Conservation (phyloP, 2,113 vertebrate species). For the Sebastes fasciatus region DNA sequence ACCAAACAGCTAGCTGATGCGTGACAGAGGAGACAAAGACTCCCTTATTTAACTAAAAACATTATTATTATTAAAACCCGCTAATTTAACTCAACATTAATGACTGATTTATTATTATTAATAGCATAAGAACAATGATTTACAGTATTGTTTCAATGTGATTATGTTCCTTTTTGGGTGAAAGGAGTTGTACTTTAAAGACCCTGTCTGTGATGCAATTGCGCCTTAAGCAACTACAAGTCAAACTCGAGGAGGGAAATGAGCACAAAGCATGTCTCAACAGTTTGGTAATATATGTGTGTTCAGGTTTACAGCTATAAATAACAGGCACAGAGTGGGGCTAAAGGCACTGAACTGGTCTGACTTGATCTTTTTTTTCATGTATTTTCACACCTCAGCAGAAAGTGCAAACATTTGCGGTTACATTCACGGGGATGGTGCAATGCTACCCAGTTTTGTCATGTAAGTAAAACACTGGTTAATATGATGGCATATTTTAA, state of each 20-base stretch:
- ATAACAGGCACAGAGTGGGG: not conserved
- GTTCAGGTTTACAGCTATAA: conserved; percentile 26
- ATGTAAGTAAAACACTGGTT: not conserved
- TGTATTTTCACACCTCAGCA: conserved; percentile 20
- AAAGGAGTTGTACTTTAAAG: conserved; percentile 14
- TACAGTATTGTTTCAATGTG: conserved; percentile 46
- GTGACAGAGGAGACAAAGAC: conserved; percentile 17
- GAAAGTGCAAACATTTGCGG: not conserved
- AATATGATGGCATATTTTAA: not conserved
- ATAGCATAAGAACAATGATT: conserved; percentile 7
- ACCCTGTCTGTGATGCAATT: conserved; percentile 46
- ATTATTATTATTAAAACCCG: not conserved
- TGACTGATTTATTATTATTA: conserved; percentile 3
- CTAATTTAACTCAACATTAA: conserved; percentile 11
- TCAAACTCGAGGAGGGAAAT: conserved; percentile 35
- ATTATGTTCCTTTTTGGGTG: not conserved
- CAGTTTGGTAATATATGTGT: conserved; percentile 24
- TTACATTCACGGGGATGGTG: conserved; percentile 4
- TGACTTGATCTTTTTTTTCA: not conserved
- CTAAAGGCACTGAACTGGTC: conserved; percentile 9
- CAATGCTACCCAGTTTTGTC: conserved; percentile 2
- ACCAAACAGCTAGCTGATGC: not conserved
- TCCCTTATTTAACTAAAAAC: conserved; percentile 3
- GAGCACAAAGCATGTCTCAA: not conserved
- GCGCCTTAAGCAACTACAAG: conserved; percentile 33